These are phyloP conservation scores for Tipula confusa DNA, from an alignment of 2,888 invertebrate species.

Conservation along the genomic window DNA sequence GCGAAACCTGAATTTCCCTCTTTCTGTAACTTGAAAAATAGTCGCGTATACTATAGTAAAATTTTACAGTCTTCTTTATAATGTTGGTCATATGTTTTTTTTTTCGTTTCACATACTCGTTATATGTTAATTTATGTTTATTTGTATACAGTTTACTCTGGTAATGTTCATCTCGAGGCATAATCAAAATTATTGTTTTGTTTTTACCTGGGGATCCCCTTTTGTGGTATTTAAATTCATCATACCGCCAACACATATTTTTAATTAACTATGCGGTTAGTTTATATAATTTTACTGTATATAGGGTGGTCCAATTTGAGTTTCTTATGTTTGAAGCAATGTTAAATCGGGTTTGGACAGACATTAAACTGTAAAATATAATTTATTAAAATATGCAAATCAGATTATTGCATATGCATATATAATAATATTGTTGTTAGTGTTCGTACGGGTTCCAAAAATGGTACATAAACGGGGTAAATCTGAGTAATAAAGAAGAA, in stretches of 20 bases:
- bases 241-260: background rate
- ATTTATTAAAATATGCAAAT: no score
- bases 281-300: no score
- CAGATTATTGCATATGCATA: no score
- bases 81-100: background rate
- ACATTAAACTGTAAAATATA: no score
- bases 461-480: no score
- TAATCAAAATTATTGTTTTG: background rate
- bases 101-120: background rate
- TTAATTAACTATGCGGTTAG: background rate
- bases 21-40: background rate
- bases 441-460: no score
- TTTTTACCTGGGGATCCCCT: background rate
- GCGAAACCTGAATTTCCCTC: background rate
- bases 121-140: background rate
- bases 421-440: no score
- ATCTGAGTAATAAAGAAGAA: no score
- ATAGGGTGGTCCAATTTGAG: no score
- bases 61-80: background rate
- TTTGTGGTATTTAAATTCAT: background rate
- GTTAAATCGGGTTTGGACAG: no score
- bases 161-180: background rate
- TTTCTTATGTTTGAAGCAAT: no score
- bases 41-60: background rate
- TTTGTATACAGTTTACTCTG: background rate